Evolutionary conservation across 2,113 vertebrate species (phyloP), one percentile per base, ranked within the genome.

Genomic region (Dasypus novemcinctus): DNA sequence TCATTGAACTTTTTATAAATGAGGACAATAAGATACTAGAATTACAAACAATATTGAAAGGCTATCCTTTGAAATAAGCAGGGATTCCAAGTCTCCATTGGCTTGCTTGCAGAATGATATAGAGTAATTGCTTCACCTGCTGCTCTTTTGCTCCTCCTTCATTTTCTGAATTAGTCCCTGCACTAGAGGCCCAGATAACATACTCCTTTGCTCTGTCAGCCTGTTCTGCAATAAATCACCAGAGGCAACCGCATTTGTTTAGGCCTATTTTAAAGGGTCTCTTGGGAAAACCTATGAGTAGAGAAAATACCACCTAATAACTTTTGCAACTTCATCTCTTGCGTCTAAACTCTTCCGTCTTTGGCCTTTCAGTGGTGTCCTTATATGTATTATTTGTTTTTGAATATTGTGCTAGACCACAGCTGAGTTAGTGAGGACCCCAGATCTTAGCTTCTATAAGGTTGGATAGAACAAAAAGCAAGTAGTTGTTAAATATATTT

Each of bases 161-260:
- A 54, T 83, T 93, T 94, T 86, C 63, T 49, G 94, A 80, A 68
- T 93, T 87, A 95, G 68, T 52, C 54, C 61, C 33, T 79, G 61
- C 25, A 59, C 54, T 66, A 80, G 59, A 82, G 90, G n/a, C 38
- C 81, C 80, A 57, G 81, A 68, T 76, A 96, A 92, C 75, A 84
- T 11, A 29, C 14, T 71, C 68, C 75, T 76, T 1, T 78, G 72
- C 54, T 93, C 89, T 66, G 52, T 92, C 46, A 33, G 38, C 78
- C 71, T 92, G 87, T 91, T 91, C 64, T 61, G 78, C 5, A 76
- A 97, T 97, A 93, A 94, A 96, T 95, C 97, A 95, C 89, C 66
- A 63, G 82, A 90, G 46, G 57, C 43, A 87, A 63, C 79, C 75
- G 38, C 80, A 86, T 96, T 91, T 96, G 82, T 71, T 96, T 96